Base-by-base conservation (phyloP, 92 coral and sea anemone genomes). In the Metridium senile region DNA sequence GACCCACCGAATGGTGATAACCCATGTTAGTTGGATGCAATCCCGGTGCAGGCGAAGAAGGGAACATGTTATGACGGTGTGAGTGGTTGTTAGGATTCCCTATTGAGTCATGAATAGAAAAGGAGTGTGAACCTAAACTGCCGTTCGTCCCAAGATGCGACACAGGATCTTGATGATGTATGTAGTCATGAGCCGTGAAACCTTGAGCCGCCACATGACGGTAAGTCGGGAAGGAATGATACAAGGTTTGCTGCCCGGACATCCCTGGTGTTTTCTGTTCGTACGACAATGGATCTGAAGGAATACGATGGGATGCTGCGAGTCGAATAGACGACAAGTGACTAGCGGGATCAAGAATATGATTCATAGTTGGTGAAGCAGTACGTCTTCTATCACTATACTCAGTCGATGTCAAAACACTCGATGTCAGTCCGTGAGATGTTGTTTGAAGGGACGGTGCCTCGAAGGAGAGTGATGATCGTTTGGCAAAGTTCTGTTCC, bases 151-250 rank as follows among this genome's bases (percentile, higher is more conserved):
- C 89, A 62, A 92, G 86, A 69, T 92, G 97, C 65, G 97, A 81
- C 18, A 74, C 73, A 1, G 89, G 21, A 57, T 93, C 98, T 80
- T 91, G 91, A 69, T 88, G 91, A 53, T 87, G 98, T 54, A 93
- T 73, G 72, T 91, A 88, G 53, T 93, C 98, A 73, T 88, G 97
- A 70, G 97, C 91, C 43, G 86, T 65, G 75, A 90, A 93, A 54
- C 89, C 87, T 74, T 81, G 97, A 35, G 93, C 85, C 43, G 93
- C 66, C 74, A 93, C 82, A 84, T 88, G 97, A 53, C 97, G 91
- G 68, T 92, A 96, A 31, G 97, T 89, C 28, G 97, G 99, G 79
- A 95, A 95, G 76, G 99, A 92, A 68, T 92, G 99, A 76, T 96
- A 96, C 59, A 92, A 74, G 29, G 87, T 90, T 87, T 92, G 97